Evolutionary conservation across 2,113 vertebrate species (phyloP), one percentile per base, ranked within the genome.

Genomic region (Nothoprocta pentlandii): DNA sequence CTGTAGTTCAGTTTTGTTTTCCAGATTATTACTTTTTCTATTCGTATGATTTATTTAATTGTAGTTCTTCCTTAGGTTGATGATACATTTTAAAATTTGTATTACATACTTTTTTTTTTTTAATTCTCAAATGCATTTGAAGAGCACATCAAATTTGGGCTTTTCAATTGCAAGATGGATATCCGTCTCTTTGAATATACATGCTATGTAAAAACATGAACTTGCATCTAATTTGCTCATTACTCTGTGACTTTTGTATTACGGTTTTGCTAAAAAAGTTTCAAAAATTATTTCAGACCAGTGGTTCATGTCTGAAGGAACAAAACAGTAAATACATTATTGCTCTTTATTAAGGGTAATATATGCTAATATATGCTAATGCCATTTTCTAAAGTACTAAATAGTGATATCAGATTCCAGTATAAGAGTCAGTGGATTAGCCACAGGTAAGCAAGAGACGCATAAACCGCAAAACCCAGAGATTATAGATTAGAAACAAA

Each of bases 161-260:
- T 70, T 95, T 96, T 68, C 82, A 85, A 23, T 83, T 51, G 66
- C 74, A 90, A 89, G 73, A 82, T 56, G 80, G 30, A 9, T 81
- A 82, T 85, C 86, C 86, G 44, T 80, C 73, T 90, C 66, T 92
- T 96, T 68, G 44, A 93, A 92, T 95, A 95, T 94, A 88, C 69
- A 96, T 96, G 81, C 97, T 95, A 96, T 97, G 85, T 94, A 95
- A 96, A 97, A 96, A 83, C 63, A 76, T 13, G 3, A 88, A 28
- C 71, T 69, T 49, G 47, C 68, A 94, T 95, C 95, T 97, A 74
- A 96, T 97, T 95, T 97, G 70, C 80, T 96, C 47, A 34, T 63
- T 77, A 21, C 28, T 84, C 67, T 95, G 90, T 97, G 95, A 96
- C 93, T 79, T 94, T 85, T 14, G 47, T 85, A 80, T 76, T 92